Percentiles rank a stretch among this genome's conserved stretches.
Evolutionary conservation across 2,888 invertebrate species (phyloP).

Genomic region (Ellobium chinense): DNA sequence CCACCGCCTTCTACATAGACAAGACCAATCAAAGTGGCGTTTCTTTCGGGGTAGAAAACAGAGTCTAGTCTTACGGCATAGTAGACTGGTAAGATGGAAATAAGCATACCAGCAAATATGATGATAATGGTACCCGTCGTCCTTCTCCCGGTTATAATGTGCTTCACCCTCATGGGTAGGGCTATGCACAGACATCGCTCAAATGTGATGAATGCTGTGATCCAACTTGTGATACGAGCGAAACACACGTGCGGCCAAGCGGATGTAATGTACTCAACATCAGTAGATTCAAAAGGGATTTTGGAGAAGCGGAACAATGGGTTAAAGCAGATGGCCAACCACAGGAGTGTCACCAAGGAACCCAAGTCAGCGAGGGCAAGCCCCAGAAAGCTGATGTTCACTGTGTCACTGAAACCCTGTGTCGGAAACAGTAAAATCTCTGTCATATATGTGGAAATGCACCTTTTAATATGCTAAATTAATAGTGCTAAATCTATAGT

Average conservation of each 20-base stretch:
- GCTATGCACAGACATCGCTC: slow-evolving; percentile 19
- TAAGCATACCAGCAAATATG: not conserved
- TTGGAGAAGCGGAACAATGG: not conserved
- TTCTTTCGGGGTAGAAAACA: not conserved
- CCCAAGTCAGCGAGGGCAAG: slow-evolving; percentile 2
- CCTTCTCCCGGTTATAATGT: not conserved
- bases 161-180: slow-evolving; percentile 11
- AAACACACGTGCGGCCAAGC: not conserved
- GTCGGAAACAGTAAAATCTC: slow-evolving; percentile 17
- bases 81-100: not conserved
- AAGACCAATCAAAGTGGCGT: not conserved
- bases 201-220: slow-evolving; percentile 18
- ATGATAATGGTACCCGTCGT: not conserved
- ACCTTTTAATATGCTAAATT: too few species aligned
- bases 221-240: slow-evolving; percentile 14
- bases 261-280: slow-evolving; percentile 2
- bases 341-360: not conserved
- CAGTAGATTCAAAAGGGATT: not conserved
- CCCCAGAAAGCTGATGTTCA: slow-evolving; percentile 9
- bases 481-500: too few species aligned
- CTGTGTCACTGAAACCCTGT: slow-evolving; percentile 7
- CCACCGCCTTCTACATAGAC: too few species aligned
- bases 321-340: slow-evolving; percentile 18
- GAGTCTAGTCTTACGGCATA: not conserved
- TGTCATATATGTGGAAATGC: not conserved